Evolutionary conservation across 2,797 vertebrate genomes (phyloP).

Genomic region (Pseudomugil gertrudae): DNA sequence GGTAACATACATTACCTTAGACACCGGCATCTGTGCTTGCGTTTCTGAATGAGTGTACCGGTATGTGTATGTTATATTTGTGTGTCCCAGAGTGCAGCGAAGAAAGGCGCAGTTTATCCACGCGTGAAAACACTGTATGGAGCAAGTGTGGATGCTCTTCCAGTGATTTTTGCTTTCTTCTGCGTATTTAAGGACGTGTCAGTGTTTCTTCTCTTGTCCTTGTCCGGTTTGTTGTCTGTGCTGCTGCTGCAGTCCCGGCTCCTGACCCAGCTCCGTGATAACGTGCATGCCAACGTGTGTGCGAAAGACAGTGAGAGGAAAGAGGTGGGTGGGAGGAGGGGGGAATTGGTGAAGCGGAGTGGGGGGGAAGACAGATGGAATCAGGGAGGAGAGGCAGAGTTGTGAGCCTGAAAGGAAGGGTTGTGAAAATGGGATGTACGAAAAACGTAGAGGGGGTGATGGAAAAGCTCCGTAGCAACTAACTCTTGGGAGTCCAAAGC

Average conservation of each 20-base stretch:
- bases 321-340: slow-evolving; percentile 17
- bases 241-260: slow-evolving; percentile 56
- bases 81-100: slow-evolving; percentile 42
- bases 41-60: slow-evolving; percentile 15
- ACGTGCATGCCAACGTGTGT: slow-evolving; percentile 51
- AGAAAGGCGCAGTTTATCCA: slow-evolving; percentile 44
- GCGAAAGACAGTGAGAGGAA: slow-evolving; percentile 40
- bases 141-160: slow-evolving; percentile 58
- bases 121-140: slow-evolving; percentile 30
- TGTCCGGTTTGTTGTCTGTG: slow-evolving; percentile 50
- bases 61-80: slow-evolving; percentile 43
- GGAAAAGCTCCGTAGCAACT: slow-evolving; percentile 58
- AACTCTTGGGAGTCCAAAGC: slow-evolving; percentile 63
- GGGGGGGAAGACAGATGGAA: slow-evolving; percentile 55
- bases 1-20: slow-evolving; percentile 67
- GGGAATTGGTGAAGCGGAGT: slow-evolving; percentile 41
- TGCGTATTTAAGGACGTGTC: slow-evolving; percentile 23
- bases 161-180: slow-evolving; percentile 31
- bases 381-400: slow-evolving; percentile 34
- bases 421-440: slow-evolving; percentile 47
- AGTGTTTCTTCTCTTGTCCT: slow-evolving; percentile 44
- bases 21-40: slow-evolving; percentile 75
- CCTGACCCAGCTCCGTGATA: slow-evolving; percentile 47
- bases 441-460: slow-evolving; percentile 29
- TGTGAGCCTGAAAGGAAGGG: slow-evolving; percentile 49